phyloP scores from a whole-genome alignment of 1,140 invertebrate genomes.

The fruit fly (Drosophila melanogaster) region Release_6_plus_ISO1_MT NT_033777.3:13577001-13577500 shows the following conservation, averaged over 20 bases:
- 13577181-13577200: constrained; percentile 81
- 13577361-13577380: constrained; percentile 9
- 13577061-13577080: constrained; percentile 39
- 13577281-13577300: constrained; percentile 49
- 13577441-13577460: constrained; percentile 54
- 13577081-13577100: constrained; percentile 40
- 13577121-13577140: constrained; percentile 29
- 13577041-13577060: constrained; percentile 56
- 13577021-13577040: constrained; percentile 57
- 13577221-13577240: constrained; percentile 72
- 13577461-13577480: background rate
- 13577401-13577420: background rate
- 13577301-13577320: constrained; percentile 72
- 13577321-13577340: constrained; percentile 76
- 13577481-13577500: no score
- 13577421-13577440: constrained; percentile 50
- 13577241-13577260: constrained; percentile 57
- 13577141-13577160: constrained; percentile 79
- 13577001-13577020: constrained; percentile 70
- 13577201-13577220: constrained; percentile 70
- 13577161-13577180: constrained; percentile 80
- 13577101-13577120: constrained; percentile 1
- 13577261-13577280: constrained; percentile 21
- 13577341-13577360: constrained; percentile 76
- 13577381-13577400: constrained; percentile 13